phyloP scores from a whole-genome alignment of 2,113 vertebrate genomes.

The Pseudorasbora parva region DNA sequence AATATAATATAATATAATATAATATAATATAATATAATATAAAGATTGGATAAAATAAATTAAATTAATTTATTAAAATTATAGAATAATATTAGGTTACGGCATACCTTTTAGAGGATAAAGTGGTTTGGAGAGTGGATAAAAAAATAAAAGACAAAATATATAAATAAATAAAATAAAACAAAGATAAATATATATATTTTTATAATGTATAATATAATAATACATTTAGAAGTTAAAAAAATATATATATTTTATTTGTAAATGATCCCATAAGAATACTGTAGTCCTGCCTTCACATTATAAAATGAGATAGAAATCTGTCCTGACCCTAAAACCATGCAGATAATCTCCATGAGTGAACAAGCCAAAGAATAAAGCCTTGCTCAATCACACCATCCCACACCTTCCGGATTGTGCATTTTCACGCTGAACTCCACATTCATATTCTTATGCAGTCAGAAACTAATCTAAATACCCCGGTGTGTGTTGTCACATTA shows the following conservation, averaged over 20 bases:
- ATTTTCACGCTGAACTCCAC: background rate
- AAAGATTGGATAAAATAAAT: no score
- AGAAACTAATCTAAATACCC: background rate
- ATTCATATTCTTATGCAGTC: constrained; percentile 2
- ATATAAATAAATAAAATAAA: no score
- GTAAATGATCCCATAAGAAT: no score
- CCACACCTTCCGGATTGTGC: background rate
- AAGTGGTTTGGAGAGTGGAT: no score
- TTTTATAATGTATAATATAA: background rate
- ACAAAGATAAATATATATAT: no score
- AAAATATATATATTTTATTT: background rate
- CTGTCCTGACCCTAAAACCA: background rate
- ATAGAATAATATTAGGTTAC: no score
- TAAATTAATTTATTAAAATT: no score
- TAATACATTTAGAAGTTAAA: background rate
- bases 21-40: no score
- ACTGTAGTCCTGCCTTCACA: background rate
- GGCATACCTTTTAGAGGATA: no score
- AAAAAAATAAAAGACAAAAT: no score
- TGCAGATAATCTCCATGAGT: background rate
- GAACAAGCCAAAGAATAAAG: constrained; percentile 1
- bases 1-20: no score
- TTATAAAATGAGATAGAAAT: background rate
- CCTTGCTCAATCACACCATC: background rate
- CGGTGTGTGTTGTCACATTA: constrained; percentile 17